Base-by-base conservation (phyloP, 2,113 vertebrate species). In the Campylomormyrus tamandua region DNA sequence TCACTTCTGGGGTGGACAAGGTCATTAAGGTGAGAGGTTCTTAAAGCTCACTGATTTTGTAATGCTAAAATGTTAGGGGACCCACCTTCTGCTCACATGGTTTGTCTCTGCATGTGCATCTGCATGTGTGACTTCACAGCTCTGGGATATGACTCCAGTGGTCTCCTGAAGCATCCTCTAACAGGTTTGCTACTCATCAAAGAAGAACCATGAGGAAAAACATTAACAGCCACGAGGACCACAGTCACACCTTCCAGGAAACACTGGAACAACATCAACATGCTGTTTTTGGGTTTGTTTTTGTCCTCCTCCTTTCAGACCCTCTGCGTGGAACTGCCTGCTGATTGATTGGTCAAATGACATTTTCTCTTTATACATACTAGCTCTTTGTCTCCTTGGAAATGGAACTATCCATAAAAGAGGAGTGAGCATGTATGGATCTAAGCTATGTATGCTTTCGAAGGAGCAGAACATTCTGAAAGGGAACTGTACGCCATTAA, bases 71-170 rank as follows among this genome's bases (percentile, higher is more conserved):
- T 88, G 83, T 88, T 83, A 21, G 88, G 8, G 49, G 21, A 39
- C 31, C 53, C 0, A n/a, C 9, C 66, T 50, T 52, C 74, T 52
- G 21, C 53, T 50, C 48, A 50, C 10, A 13, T 77, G n/a, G 31
- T 87, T 21, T 89, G 27, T 91, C 42, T 89, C 56, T 87, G 4
- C 70, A 35, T 88, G 66, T 48, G 17, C 88, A 17, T 53, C 35
- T 90, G n/a, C 70, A 50, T 53, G n/a, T 93, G 91, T 94, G 85
- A 90, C 6, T 93, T 92, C 90, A 90, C 96, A 99, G 98, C 56
- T 99, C 58, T 99, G 98, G 98, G 98, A 99, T 94, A 99, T 99
- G 98, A 97, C 96, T 90, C 97, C 98, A 7, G 98, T 99, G 87
- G 98, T 99, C 90, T 99, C 98, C 91, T 99, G 97, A 99, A 93